Percentiles rank a stretch among this genome's conserved stretches.
Evolutionary conservation across 1,140 invertebrate genomes (phyloP).

Genomic region (Caerostris extrusa): DNA sequence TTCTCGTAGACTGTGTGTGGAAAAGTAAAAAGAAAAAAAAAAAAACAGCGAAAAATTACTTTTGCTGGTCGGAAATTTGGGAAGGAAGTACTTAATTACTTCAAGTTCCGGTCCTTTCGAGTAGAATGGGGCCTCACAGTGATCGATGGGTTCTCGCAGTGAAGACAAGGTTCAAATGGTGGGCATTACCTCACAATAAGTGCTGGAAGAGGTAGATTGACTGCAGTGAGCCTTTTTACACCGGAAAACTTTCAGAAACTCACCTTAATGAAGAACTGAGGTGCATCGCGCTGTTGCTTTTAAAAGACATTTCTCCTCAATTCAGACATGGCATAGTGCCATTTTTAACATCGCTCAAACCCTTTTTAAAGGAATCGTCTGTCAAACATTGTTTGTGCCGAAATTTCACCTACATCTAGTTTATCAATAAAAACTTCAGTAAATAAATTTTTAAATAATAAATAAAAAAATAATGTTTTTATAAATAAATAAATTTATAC

Average conservation of each 20-base stretch:
- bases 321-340: too few species aligned
- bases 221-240: constrained; percentile 29
- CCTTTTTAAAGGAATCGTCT: too few species aligned
- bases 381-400: too few species aligned
- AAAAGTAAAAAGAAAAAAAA: background rate
- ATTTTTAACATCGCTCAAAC: too few species aligned
- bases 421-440: too few species aligned
- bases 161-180: constrained; percentile 10
- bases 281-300: background rate
- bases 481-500: too few species aligned
- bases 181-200: constrained; percentile 27
- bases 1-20: background rate
- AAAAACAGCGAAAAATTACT: constrained; percentile 73
- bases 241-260: constrained; percentile 4
- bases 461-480: too few species aligned
- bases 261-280: constrained; percentile 29
- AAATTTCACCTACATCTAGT: too few species aligned
- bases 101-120: constrained; percentile 64
- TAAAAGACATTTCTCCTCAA: too few species aligned
- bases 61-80: constrained; percentile 40
- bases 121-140: constrained; percentile 4
- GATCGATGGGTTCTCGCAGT: constrained; percentile 20
- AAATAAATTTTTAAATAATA: too few species aligned
- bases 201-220: constrained; percentile 6
- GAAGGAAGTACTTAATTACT: constrained; percentile 74